These are phyloP conservation scores for Thomomys bottae DNA, from an alignment of 2,113 vertebrate genomes.

Conservation along the genomic window DNA sequence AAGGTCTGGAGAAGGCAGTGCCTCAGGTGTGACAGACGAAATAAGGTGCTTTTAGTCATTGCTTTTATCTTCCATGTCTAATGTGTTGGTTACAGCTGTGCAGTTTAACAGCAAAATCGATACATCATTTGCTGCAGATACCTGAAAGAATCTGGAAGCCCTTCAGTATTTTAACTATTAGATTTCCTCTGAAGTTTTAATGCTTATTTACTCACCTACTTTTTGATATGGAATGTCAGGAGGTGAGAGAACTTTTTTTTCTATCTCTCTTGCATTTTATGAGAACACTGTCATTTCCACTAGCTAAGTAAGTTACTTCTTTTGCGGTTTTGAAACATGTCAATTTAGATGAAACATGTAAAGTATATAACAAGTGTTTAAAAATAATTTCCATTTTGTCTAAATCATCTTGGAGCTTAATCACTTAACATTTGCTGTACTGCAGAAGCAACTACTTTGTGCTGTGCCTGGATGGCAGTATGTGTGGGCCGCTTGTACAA, in stretches of 20 bases:
- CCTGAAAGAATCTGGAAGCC: slow-evolving; percentile 84
- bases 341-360: slow-evolving; percentile 72
- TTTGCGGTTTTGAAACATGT: slow-evolving; percentile 68
- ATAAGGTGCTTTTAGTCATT: slow-evolving; percentile 87
- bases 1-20: slow-evolving; percentile 86
- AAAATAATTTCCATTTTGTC: slow-evolving; percentile 72
- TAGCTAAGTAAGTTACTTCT: slow-evolving; percentile 52
- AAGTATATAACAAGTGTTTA: slow-evolving; percentile 80
- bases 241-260: background rate
- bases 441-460: slow-evolving; percentile 63
- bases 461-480: slow-evolving; percentile 35
- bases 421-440: slow-evolving; percentile 78
- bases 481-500: slow-evolving; percentile 58
- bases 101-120: slow-evolving; percentile 89
- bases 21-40: slow-evolving; percentile 90
- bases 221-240: background rate
- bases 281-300: slow-evolving; percentile 11
- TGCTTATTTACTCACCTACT: slow-evolving; percentile 30
- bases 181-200: slow-evolving; percentile 72
- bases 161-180: slow-evolving; percentile 84
- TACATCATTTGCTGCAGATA: slow-evolving; percentile 86
- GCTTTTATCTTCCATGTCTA: slow-evolving; percentile 89
- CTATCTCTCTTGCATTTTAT: background rate
- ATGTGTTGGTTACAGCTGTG: slow-evolving; percentile 90
- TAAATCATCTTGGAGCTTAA: slow-evolving; percentile 71